phyloP scores from a whole-genome alignment of 2,888 invertebrate species.

The Branchellion lobata region DNA sequence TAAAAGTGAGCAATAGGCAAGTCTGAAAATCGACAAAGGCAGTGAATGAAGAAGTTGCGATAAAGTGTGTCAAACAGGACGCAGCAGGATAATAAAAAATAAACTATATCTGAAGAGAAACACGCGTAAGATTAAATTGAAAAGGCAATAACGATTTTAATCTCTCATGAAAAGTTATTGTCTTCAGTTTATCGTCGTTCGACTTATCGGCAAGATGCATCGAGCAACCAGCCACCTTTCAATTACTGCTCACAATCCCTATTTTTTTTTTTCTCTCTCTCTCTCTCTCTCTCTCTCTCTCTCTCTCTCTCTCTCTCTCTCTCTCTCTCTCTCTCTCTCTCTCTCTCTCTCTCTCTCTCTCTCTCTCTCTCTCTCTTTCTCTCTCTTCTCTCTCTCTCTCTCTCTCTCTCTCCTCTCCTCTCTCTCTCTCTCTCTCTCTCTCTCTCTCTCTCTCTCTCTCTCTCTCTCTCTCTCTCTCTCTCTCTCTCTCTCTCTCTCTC shows the following conservation, averaged over 20 bases:
- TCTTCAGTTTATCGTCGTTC: slow-evolving; percentile 8
- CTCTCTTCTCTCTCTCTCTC: not conserved
- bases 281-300: not conserved
- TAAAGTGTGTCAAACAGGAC: not conserved
- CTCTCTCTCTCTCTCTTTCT: not conserved
- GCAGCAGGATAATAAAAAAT: not conserved
- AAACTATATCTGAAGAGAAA: slow-evolving; percentile 5
- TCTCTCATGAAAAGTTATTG: slow-evolving; percentile 13
- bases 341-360: not conserved
- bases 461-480: slow-evolving; percentile 2
- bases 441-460: not conserved
- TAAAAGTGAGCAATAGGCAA: no score
- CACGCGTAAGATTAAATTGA: slow-evolving; percentile 13
- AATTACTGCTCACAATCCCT: not conserved
- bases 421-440: not conserved
- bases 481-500: not conserved
- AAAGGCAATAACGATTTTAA: slow-evolving; percentile 21
- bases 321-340: slow-evolving; percentile 7
- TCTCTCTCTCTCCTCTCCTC: not conserved
- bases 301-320: not conserved
- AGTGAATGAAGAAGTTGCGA: not conserved
- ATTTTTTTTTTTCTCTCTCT: not conserved
- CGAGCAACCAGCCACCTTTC: not conserved
- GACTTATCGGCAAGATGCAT: slow-evolving; percentile 10
- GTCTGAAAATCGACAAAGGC: no score